Percentiles rank a stretch among this genome's conserved stretches.
Evolutionary conservation across 2,113 vertebrate species (phyloP).

Genomic region (Anhinga anhinga): DNA sequence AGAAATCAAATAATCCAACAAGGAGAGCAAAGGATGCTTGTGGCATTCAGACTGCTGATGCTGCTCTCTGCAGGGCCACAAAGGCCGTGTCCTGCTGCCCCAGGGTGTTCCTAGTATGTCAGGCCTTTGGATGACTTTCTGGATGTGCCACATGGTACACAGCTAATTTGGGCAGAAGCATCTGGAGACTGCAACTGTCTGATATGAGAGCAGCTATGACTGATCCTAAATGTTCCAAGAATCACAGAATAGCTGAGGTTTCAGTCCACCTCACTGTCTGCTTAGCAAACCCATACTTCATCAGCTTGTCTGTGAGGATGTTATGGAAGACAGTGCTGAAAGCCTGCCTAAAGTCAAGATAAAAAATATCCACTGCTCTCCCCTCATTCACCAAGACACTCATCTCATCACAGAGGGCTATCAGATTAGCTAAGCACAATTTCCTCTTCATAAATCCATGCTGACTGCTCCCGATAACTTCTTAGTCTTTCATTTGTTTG

Average conservation of each 20-base stretch:
- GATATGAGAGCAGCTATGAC: background rate
- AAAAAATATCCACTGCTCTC: background rate
- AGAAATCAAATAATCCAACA: background rate
- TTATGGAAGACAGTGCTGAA: background rate
- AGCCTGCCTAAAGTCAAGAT: background rate
- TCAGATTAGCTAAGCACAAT: background rate
- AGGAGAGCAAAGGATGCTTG: background rate
- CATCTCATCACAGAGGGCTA: background rate
- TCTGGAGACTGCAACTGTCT: background rate
- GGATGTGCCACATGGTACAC: background rate
- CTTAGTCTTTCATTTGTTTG: background rate
- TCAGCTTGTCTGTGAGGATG: background rate
- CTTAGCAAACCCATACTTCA: background rate
- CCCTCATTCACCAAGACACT: background rate
- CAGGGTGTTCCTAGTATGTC: background rate
- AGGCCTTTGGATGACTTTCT: background rate
- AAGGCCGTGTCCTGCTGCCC: background rate
- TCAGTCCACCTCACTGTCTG: background rate
- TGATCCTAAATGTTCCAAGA: background rate
- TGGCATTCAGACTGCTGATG: background rate
- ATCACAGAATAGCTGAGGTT: background rate
- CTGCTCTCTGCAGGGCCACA: background rate
- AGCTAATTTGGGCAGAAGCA: background rate
- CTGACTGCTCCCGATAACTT: background rate
- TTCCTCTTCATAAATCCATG: background rate